Evolutionary conservation across 2,888 invertebrate genomes (phyloP).

Genomic region (Panorpa germanica): DNA sequence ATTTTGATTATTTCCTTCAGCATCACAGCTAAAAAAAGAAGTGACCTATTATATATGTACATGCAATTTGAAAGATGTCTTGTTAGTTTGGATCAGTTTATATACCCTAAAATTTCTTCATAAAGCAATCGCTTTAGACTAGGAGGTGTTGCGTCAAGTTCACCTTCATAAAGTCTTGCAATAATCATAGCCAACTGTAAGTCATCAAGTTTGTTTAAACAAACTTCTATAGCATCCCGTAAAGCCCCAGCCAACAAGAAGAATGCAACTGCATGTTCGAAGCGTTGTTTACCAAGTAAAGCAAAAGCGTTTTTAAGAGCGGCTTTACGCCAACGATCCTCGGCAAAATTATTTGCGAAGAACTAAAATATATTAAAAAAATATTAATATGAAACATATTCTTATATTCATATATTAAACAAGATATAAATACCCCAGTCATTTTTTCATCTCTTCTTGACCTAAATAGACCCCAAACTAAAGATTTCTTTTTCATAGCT

Average conservation of each 20-base stretch:
- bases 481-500: constrained; percentile 94
- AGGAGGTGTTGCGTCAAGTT: constrained; percentile 42
- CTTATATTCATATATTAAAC: constrained; percentile 4
- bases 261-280: constrained; percentile 96
- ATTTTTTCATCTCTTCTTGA: constrained; percentile 78
- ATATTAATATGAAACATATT: constrained; percentile 2
- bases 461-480: constrained; percentile 89
- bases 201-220: constrained; percentile 70
- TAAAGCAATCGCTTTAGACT: constrained; percentile 57
- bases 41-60: background rate
- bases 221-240: constrained; percentile 86
- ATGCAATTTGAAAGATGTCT: background rate
- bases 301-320: constrained; percentile 97
- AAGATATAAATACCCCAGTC: constrained; percentile 35
- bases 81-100: constrained; percentile 1
- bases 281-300: constrained; percentile 84
- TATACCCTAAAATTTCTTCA: constrained; percentile 55
- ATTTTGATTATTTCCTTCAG: constrained; percentile 47
- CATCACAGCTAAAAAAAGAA: constrained; percentile 30
- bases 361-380: constrained; percentile 44
- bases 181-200: constrained; percentile 91
- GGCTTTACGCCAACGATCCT: constrained; percentile 92
- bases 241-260: constrained; percentile 88
- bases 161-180: constrained; percentile 76
- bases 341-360: constrained; percentile 84